A percentile compares a stretch with the other conserved stretches of the same genome.
Evolutionary conservation across 2,113 vertebrate genomes (phyloP).

Genomic region (Seriola rivoliana): DNA sequence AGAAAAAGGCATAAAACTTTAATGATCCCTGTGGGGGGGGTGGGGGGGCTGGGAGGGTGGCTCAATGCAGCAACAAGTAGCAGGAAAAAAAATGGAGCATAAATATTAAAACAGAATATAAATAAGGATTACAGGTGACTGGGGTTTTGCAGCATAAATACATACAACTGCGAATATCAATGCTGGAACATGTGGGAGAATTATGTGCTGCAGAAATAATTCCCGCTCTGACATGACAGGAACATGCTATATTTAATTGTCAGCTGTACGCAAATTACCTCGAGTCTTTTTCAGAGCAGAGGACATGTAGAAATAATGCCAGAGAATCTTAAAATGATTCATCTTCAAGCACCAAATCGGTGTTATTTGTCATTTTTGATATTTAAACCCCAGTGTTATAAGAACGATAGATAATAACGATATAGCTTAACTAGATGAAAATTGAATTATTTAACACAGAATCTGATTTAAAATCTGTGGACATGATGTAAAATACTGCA

Average conservation of each 20-base stretch:
- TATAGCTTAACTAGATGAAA: neutral
- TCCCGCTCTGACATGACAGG: neutral
- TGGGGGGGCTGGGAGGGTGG: neutral
- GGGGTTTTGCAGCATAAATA: conserved; percentile 24
- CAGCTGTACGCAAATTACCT: neutral
- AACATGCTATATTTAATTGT: neutral
- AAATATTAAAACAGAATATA: conserved; percentile 56
- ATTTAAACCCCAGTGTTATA: neutral
- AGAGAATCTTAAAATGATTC: neutral
- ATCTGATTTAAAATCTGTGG: neutral
- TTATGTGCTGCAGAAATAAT: conserved; percentile 3
- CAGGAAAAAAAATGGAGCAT: conserved; percentile 4
- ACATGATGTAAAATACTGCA: neutral
- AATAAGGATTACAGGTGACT: conserved; percentile 17
- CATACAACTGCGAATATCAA: neutral
- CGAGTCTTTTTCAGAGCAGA: neutral
- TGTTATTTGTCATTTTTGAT: neutral
- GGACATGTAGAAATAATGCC: neutral
- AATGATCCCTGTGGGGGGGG: conserved; percentile 23
- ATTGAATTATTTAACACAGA: neutral
- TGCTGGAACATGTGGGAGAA: conserved; percentile 11
- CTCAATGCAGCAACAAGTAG: conserved; percentile 50
- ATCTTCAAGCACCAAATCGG: neutral
- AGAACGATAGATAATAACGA: neutral
- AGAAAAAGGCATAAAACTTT: conserved; percentile 23